A percentile compares a stretch with the other conserved stretches of the same genome.
Conservation (phyloP, 2,113 vertebrate species). For the Heterotilapia buettikoferi region DNA sequence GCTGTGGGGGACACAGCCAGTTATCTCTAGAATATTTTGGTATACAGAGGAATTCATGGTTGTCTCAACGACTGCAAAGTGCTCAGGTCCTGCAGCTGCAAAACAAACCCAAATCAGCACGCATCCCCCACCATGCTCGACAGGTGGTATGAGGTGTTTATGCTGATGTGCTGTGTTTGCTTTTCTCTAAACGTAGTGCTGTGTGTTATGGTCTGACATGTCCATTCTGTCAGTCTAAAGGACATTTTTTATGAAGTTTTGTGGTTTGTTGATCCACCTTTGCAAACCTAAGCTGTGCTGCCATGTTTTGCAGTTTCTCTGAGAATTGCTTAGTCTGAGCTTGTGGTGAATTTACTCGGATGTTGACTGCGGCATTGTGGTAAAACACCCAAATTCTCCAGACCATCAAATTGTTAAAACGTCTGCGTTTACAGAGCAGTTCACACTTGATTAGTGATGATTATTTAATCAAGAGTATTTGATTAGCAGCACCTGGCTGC, state of each 20-base stretch:
- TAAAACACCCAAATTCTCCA: not conserved
- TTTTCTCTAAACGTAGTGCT: not conserved
- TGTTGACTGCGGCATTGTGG: not conserved
- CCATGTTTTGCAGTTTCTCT: not conserved
- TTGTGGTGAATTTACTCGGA: not conserved
- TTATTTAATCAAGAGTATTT: not conserved
- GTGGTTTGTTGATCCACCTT: not conserved
- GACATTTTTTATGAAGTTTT: not conserved
- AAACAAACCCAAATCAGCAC: not conserved
- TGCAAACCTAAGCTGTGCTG: not conserved
- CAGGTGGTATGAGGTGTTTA: not conserved
- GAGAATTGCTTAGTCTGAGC: not conserved
- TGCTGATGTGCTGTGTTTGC: not conserved
- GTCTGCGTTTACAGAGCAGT: not conserved
- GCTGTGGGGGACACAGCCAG: not conserved
- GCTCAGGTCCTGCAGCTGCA: not conserved
- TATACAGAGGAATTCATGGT: not conserved
- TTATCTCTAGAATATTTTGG: not conserved
- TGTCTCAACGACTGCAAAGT: not conserved
- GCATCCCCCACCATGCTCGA: not conserved
- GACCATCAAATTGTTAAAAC: not conserved
- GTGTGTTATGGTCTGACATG: not conserved
- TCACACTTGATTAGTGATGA: not conserved
- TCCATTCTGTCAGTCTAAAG: not conserved
- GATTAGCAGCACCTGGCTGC: not conserved